Conservation (phyloP, 2,797 vertebrate genomes). For the Hybognathus amarus region DNA sequence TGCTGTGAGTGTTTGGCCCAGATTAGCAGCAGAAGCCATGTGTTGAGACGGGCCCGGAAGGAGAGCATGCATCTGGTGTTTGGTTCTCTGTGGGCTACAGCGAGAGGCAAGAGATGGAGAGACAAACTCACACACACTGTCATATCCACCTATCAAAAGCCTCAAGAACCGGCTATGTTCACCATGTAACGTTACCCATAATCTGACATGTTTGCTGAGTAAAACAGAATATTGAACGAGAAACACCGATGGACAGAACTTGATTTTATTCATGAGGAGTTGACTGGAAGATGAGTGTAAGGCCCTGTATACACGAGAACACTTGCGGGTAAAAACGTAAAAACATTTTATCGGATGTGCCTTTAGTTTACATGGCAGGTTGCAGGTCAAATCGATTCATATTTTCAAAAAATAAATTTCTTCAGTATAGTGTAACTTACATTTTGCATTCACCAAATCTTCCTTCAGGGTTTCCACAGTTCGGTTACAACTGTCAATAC, state of each 20-base stretch:
- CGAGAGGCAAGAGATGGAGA: not conserved
- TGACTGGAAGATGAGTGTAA: no score
- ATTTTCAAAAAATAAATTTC: no score
- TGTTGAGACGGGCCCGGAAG: not conserved
- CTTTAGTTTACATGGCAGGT: no score
- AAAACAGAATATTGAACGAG: not conserved
- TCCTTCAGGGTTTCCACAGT: no score
- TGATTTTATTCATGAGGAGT: no score
- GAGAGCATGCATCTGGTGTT: conserved; percentile 20
- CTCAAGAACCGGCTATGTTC: not conserved
- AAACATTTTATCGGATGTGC: no score
- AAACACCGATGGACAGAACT: not conserved
- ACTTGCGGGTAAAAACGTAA: no score
- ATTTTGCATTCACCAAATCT: no score
- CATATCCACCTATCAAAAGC: not conserved
- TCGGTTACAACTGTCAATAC: no score
- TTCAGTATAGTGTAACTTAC: no score
- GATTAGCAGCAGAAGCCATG: not conserved
- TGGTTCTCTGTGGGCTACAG: not conserved
- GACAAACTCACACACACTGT: not conserved
- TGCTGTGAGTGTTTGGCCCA: not conserved
- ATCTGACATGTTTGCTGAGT: not conserved
- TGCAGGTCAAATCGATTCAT: no score
- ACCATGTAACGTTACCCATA: not conserved
- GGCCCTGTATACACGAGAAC: no score